Conservation (phyloP, 2,888 invertebrate species). For the Sabatieria punctata region DNA sequence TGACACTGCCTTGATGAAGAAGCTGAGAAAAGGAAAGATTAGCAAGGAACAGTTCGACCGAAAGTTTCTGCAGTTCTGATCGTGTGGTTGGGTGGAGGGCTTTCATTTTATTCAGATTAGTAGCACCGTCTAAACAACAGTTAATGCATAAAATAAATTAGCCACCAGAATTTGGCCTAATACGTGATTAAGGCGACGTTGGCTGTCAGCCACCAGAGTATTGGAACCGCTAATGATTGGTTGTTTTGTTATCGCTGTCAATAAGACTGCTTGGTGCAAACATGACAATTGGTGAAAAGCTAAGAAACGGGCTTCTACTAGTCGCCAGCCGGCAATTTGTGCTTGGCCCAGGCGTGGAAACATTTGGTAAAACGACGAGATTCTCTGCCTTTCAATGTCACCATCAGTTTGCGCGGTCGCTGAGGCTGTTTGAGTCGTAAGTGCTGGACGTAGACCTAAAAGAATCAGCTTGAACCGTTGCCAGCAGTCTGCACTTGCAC, state of each 20-base stretch:
- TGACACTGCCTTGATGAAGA: conserved; percentile 35
- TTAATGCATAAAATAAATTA: too few species aligned
- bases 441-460: conserved; percentile 89
- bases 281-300: too few species aligned
- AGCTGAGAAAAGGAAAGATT: conserved; percentile 36
- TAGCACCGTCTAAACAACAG: too few species aligned
- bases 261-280: too few species aligned
- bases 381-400: conserved; percentile 89
- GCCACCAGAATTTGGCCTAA: too few species aligned
- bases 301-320: too few species aligned
- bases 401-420: conserved; percentile 67
- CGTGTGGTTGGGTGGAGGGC: too few species aligned
- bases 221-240: too few species aligned
- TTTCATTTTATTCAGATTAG: too few species aligned
- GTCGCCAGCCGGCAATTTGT: conserved; percentile 51
- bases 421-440: conserved; percentile 85
- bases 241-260: too few species aligned
- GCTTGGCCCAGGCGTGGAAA: conserved; percentile 94
- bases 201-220: too few species aligned
- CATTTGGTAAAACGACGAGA: conserved; percentile 85
- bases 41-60: conserved; percentile 28
- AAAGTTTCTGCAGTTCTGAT: conserved; percentile 13
- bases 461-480: conserved; percentile 6
- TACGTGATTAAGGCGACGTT: too few species aligned
- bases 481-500: conserved; percentile 38